Evolutionary conservation across 2,888 invertebrate species (phyloP).

Genomic region (Piscicola geometra): DNA sequence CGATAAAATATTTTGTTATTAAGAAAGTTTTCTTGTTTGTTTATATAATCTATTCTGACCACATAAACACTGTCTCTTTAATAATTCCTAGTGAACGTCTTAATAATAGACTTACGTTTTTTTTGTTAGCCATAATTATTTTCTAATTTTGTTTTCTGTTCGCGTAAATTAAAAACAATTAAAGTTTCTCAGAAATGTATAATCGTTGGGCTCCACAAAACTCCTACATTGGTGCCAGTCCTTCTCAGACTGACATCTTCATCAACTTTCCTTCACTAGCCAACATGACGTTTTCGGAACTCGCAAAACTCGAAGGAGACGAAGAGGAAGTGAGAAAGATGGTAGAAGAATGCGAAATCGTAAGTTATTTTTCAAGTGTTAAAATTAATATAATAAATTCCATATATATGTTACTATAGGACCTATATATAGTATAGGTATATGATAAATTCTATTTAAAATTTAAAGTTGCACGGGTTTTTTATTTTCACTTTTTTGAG

Average conservation of each 20-base stretch:
- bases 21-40: too few species aligned
- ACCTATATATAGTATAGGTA: too few species aligned
- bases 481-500: too few species aligned
- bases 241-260: neutral
- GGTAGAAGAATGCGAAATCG: slow-evolving; percentile 33
- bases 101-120: neutral
- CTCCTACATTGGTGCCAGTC: neutral
- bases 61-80: too few species aligned
- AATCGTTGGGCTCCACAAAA: neutral
- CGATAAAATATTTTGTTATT: too few species aligned
- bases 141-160: neutral
- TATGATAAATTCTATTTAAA: too few species aligned
- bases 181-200: neutral
- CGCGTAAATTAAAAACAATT: too few species aligned
- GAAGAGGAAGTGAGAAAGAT: neutral
- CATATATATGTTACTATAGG: too few species aligned
- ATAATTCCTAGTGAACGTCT: too few species aligned
- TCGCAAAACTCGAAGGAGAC: neutral
- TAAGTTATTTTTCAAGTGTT: slow-evolving; percentile 11
- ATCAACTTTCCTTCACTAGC: neutral
- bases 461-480: too few species aligned
- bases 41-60: too few species aligned
- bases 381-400: neutral
- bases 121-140: neutral
- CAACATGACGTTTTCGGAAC: neutral